A percentile compares a stretch with the other conserved stretches of the same genome.
Conservation (phyloP, 2,888 invertebrate genomes). For the Athrips mouffetella region DNA sequence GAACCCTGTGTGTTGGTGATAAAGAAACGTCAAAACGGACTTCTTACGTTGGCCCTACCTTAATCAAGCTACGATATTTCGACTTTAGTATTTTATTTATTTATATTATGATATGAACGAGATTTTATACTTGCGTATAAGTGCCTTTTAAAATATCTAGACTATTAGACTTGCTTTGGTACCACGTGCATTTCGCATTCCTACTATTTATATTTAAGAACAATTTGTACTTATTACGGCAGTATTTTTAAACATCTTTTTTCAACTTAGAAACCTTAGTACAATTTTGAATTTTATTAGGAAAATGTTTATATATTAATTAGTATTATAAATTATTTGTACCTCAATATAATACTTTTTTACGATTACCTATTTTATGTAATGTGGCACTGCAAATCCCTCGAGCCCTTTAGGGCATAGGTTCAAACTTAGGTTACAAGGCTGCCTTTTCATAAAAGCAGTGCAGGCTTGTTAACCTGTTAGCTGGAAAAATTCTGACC, state of each 20-base stretch:
- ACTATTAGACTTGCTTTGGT: slow-evolving; percentile 7
- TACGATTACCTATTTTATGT: too few species aligned
- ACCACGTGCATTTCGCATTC: slow-evolving; percentile 7
- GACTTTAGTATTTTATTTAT: not conserved
- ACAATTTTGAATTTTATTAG: not conserved
- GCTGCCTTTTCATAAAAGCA: too few species aligned
- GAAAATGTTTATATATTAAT: not conserved
- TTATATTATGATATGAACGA: not conserved
- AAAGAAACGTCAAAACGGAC: too few species aligned
- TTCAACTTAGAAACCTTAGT: too few species aligned
- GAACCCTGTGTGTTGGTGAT: too few species aligned
- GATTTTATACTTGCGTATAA: slow-evolving; percentile 3
- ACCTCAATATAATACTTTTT: not conserved
- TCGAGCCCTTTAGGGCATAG: too few species aligned
- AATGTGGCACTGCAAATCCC: too few species aligned
- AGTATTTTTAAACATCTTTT: not conserved
- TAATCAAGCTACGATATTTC: too few species aligned
- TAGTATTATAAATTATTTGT: not conserved
- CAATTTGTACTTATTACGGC: not conserved
- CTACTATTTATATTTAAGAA: not conserved
- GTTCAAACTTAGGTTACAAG: too few species aligned
- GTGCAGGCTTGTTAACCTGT: too few species aligned
- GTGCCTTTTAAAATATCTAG: slow-evolving; percentile 13
- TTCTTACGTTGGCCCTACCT: too few species aligned
- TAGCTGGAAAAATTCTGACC: too few species aligned